Conservation (phyloP, 2,113 vertebrate species). For the Procavia capensis region DNA sequence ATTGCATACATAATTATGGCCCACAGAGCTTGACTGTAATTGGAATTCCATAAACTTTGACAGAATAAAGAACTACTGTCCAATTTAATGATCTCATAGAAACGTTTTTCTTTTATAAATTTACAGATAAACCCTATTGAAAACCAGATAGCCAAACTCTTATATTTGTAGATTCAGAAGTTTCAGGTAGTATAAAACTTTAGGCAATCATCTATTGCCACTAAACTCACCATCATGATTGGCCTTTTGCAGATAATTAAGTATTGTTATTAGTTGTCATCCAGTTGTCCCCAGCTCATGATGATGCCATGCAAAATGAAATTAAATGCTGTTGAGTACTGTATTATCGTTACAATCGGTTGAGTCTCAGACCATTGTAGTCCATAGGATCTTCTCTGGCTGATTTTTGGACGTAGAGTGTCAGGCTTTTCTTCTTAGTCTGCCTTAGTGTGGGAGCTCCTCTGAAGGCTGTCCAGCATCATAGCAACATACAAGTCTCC, state of each 20-base stretch:
- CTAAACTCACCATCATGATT: not conserved
- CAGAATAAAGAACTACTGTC: not conserved
- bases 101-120: not conserved
- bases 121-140: not conserved
- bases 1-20: not conserved
- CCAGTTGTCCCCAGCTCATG: not conserved
- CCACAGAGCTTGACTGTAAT: not conserved
- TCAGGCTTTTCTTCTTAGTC: not conserved
- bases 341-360: not conserved
- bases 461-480: not conserved
- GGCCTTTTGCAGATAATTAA: not conserved
- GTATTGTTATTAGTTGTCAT: not conserved
- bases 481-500: not conserved
- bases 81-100: slow-evolving; percentile 1
- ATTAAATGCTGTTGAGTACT: not conserved
- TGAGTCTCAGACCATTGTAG: not conserved
- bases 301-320: too few species aligned
- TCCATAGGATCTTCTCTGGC: not conserved
- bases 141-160: not conserved
- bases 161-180: not conserved
- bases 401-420: not conserved
- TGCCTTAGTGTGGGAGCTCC: not conserved
- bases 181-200: not conserved
- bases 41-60: not conserved
- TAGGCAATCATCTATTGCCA: not conserved